Base-by-base conservation (phyloP, 2,888 invertebrate genomes). In the Ellobium chinense region DNA sequence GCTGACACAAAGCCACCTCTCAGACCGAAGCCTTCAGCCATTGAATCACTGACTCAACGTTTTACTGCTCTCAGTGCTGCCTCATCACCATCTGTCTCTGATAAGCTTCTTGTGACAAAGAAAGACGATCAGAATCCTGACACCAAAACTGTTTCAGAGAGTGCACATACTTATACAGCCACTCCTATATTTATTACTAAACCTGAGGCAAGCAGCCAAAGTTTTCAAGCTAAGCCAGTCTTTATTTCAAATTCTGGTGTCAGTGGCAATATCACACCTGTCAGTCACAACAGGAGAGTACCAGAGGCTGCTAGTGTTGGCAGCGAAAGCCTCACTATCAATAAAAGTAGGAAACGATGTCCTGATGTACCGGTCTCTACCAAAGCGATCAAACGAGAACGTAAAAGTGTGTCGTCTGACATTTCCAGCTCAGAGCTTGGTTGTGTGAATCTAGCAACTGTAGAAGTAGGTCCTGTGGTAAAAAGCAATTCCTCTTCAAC, bases 101-200 rank as follows among this genome's bases (percentile, higher is more conserved):
- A 70, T 18, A 56, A 34, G 56, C 14, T 0, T 18, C 2, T 0
- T n/a, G 21, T 18, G 14, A 12, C 27, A 21, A 12, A 14, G 2
- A 34, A 34, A 54, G 56, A 9, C 24, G 36, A 63, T 14, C 12
- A 29, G 3, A 31, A 34, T 46, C 14, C 21, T 39, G 31, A 39
- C 27, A 2, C 39, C n/a, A 65, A n/a, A n/a, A 54, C 54, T 21
- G 4, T 24, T 34, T 24, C 58, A 9, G 54, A 73, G n/a, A 34
- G 46, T 27, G 27, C 66, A 29, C 56, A n/a, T n/a, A 37, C 74
- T 12, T 83, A 66, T 63, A 78, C 78, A n/a, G 80, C 83, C 58
- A 78, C 66, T 36, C 83, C 83, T 24, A 60, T 83, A 63, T 78
- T 69, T 63, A 83, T 80, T 36, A 63, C 31, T 62, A 69, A 54